Conservation (phyloP, 2,113 vertebrate genomes). For the Lutjanus erythropterus region DNA sequence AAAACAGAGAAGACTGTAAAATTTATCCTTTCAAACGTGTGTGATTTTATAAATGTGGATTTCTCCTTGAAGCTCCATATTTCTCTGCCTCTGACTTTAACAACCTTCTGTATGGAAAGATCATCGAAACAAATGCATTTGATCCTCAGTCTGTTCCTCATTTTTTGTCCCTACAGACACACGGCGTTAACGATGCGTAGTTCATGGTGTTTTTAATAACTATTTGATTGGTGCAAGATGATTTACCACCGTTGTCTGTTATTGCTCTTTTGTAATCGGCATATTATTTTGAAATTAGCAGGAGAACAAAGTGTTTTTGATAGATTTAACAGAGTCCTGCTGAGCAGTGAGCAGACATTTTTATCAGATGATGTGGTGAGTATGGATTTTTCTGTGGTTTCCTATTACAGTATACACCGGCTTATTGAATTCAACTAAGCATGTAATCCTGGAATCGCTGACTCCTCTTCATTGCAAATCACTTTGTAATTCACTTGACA, state of each 20-base stretch:
- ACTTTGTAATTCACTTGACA: conserved; percentile 73
- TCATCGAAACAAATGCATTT: conserved; percentile 31
- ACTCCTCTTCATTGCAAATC: conserved; percentile 75
- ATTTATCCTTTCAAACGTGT: background rate
- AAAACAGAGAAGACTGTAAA: background rate
- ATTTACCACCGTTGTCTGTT: conserved; percentile 58
- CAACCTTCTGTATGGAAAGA: conserved; percentile 31
- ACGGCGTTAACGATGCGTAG: conserved; percentile 41
- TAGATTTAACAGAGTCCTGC: conserved; percentile 73
- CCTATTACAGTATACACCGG: conserved; percentile 68
- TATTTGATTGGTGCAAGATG: conserved; percentile 53
- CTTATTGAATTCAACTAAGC: conserved; percentile 78
- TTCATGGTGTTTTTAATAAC: conserved; percentile 59
- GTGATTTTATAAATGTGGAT: conserved; percentile 24
- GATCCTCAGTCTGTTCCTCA: conserved; percentile 15
- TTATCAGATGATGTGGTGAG: conserved; percentile 76
- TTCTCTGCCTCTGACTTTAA: conserved; percentile 28
- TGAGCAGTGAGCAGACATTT: conserved; percentile 71
- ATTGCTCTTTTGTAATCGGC: conserved; percentile 54
- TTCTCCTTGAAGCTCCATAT: conserved; percentile 8
- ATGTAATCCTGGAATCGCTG: conserved; percentile 75
- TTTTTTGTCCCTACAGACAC: conserved; percentile 32
- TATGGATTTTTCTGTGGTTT: conserved; percentile 79
- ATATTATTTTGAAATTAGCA: conserved; percentile 64
- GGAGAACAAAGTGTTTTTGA: conserved; percentile 63